These are phyloP conservation scores for Leucoptera coffeella DNA, from an alignment of 2,888 invertebrate genomes.

Conservation along the genomic window DNA sequence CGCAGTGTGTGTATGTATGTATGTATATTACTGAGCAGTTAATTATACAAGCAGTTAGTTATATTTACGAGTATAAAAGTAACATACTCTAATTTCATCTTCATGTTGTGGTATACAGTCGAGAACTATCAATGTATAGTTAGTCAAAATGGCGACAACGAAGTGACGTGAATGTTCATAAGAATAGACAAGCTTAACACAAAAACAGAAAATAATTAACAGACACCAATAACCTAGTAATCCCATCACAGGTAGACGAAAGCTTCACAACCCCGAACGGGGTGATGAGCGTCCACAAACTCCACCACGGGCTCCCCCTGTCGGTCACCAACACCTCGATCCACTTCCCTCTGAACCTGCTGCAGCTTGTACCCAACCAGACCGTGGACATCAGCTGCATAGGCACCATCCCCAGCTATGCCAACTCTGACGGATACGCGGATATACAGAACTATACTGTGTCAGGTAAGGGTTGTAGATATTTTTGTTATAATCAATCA, in stretches of 20 bases:
- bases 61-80: too few species aligned
- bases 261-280: constrained; percentile 33
- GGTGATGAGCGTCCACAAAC: constrained; percentile 23
- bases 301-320: constrained; percentile 35
- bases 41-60: too few species aligned
- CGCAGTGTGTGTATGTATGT: too few species aligned
- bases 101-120: too few species aligned
- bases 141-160: not conserved
- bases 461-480: constrained; percentile 58
- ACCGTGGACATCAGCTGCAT: constrained; percentile 68
- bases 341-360: constrained; percentile 62
- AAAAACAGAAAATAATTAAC: not conserved
- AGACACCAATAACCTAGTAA: not conserved
- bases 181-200: not conserved
- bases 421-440: constrained; percentile 63
- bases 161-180: not conserved
- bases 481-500: too few species aligned
- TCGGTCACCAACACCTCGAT: constrained; percentile 40
- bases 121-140: too few species aligned
- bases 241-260: constrained; percentile 37
- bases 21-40: too few species aligned
- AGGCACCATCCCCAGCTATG: constrained; percentile 72
- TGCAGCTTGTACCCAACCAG: constrained; percentile 64
- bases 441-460: constrained; percentile 67
- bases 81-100: too few species aligned